A percentile compares a stretch with the other conserved stretches of the same genome.
These are phyloP conservation scores for Halocynthia roretzi DNA, from an alignment of 23 tunicate genomes.

Conservation along the genomic window DNA sequence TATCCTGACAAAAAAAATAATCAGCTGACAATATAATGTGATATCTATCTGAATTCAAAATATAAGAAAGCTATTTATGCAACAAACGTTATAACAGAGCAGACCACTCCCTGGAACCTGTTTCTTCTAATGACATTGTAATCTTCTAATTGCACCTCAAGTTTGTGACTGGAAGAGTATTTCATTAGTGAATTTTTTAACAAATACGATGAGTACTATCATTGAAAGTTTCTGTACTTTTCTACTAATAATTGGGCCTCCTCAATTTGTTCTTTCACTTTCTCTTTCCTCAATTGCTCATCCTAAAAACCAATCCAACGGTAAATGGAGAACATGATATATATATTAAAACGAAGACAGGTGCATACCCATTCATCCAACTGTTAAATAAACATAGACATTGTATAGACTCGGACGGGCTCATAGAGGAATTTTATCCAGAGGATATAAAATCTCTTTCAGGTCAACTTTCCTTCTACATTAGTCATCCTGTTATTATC, in stretches of 20 bases:
- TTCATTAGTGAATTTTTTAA: background rate
- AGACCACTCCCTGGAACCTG: slow-evolving; percentile 3
- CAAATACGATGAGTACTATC: background rate
- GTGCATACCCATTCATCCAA: too few relatives aligned
- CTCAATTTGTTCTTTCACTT: slow-evolving; percentile 12
- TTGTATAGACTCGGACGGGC: too few relatives aligned
- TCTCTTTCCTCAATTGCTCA: slow-evolving; percentile 14
- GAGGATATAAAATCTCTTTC: too few relatives aligned
- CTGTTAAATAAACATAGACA: too few relatives aligned
- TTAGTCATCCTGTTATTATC: too few relatives aligned
- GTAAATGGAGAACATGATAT: background rate
- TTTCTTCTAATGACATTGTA: slow-evolving; percentile 10
- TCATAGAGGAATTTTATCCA: too few relatives aligned
- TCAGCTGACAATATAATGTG: too few relatives aligned
- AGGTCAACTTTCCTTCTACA: too few relatives aligned
- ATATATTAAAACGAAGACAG: too few relatives aligned
- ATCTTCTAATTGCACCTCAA: slow-evolving; percentile 25
- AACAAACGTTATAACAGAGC: slow-evolving; percentile 21
- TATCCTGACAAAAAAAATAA: too few relatives aligned
- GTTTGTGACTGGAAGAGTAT: slow-evolving; percentile 11
- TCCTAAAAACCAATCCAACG: slow-evolving; percentile 5
- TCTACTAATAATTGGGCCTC: slow-evolving; percentile 20
- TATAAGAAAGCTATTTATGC: background rate
- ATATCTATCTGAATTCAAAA: too few relatives aligned
- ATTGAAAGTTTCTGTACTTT: slow-evolving; percentile 5